Percentiles rank a stretch among this genome's conserved stretches.
phyloP scores from a whole-genome alignment of 2,888 invertebrate genomes.

The Pristionchus mayeri region DNA sequence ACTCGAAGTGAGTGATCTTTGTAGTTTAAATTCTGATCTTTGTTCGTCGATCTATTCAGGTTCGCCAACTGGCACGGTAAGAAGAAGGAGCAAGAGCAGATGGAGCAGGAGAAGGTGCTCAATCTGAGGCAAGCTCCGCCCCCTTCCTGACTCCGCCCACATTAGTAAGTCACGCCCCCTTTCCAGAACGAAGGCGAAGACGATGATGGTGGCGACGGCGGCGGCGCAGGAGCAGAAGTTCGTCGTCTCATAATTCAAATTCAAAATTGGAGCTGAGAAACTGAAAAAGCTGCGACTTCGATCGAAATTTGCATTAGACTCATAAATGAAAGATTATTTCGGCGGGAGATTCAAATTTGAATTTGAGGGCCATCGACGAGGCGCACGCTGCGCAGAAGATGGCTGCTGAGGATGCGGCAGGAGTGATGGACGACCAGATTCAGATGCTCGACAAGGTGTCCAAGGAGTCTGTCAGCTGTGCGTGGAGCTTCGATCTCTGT shows the following conservation, averaged over 20 bases:
- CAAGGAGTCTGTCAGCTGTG: constrained; percentile 36
- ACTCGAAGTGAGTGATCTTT: constrained; percentile 50
- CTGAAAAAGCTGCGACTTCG: not conserved
- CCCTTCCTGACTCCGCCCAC: not conserved
- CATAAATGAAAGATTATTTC: not conserved
- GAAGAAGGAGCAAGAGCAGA: constrained; percentile 49
- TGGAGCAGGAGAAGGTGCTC: constrained; percentile 15
- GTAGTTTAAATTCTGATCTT: not conserved
- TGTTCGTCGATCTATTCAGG: constrained; percentile 27
- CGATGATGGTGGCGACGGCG: constrained; percentile 37
- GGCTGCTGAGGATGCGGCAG: not conserved
- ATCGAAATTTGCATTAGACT: constrained; percentile 16
- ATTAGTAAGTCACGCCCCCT: not conserved
- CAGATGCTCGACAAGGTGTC: constrained; percentile 15
- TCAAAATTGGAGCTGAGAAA: not conserved
- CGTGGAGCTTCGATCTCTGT: not conserved
- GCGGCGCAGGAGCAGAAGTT: constrained; percentile 36
- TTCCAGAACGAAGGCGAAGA: constrained; percentile 27
- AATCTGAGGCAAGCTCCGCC: not conserved
- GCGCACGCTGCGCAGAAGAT: not conserved
- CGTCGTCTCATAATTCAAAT: not conserved
- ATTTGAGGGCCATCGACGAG: not conserved
- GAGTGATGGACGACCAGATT: constrained; percentile 32
- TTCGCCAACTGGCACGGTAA: constrained; percentile 49
- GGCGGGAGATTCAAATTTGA: constrained; percentile 33